A percentile compares a stretch with the other conserved stretches of the same genome.
These are phyloP conservation scores for Hyphantria cunea DNA, from an alignment of 1,140 invertebrate species.

Conservation along the genomic window DNA sequence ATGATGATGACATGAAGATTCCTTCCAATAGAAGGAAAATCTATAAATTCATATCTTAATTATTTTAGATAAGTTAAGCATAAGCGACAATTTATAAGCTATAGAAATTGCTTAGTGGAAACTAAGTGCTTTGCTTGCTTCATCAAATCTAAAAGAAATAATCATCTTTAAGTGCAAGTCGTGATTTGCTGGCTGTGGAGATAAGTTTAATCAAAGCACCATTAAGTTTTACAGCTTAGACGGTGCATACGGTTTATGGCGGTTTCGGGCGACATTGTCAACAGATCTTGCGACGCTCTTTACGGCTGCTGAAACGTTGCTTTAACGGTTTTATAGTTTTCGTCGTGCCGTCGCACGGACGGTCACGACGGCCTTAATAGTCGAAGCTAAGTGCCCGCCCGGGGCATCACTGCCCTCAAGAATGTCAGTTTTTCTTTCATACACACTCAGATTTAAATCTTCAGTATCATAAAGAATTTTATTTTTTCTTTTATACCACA, in stretches of 20 bases:
- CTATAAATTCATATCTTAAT: too few relatives aligned
- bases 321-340: conserved; percentile 82
- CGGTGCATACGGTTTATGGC: conserved; percentile 78
- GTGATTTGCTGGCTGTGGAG: conserved; percentile 63
- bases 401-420: conserved; percentile 66
- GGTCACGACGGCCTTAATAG: conserved; percentile 75
- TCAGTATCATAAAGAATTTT: conserved; percentile 66
- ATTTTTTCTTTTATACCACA: conserved; percentile 46
- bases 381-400: conserved; percentile 76
- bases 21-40: too few relatives aligned
- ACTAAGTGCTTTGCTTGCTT: too few relatives aligned
- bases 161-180: conserved; percentile 55
- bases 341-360: conserved; percentile 71
- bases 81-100: too few relatives aligned
- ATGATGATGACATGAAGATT: too few relatives aligned
- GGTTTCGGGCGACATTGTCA: conserved; percentile 76
- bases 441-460: conserved; percentile 72
- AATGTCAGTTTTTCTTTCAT: conserved; percentile 71
- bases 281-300: conserved; percentile 79
- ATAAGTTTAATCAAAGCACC: conserved; percentile 81
- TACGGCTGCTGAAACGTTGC: conserved; percentile 79
- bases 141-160: too few relatives aligned
- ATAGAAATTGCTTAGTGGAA: too few relatives aligned
- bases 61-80: too few relatives aligned
- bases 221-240: conserved; percentile 75